Evolutionary conservation across 2,113 vertebrate species (phyloP).

Genomic region (Phalacrocorax brasilianus): DNA sequence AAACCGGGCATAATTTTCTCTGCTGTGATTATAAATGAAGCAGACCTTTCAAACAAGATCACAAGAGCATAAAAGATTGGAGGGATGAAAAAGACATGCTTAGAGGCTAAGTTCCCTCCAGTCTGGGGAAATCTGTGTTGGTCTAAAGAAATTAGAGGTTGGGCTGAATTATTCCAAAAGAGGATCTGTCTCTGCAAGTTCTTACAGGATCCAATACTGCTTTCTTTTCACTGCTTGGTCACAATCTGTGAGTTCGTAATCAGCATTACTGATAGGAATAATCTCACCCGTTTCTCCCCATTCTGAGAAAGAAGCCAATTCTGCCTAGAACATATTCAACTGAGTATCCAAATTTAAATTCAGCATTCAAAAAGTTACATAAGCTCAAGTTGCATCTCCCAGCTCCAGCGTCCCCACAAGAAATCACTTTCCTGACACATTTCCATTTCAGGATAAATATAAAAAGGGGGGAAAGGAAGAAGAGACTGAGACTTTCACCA

Average conservation of each 20-base stretch:
- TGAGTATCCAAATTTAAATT: not conserved
- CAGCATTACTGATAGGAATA: not conserved
- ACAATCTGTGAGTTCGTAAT: not conserved
- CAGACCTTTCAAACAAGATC: not conserved
- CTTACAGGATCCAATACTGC: not conserved
- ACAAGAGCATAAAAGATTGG: not conserved
- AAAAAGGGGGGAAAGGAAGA: not conserved
- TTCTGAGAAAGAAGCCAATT: not conserved
- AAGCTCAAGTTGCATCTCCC: not conserved
- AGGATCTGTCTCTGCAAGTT: not conserved
- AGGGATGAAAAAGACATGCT: not conserved
- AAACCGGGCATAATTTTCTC: not conserved
- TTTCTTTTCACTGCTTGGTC: not conserved
- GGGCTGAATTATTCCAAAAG: not conserved
- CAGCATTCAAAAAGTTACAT: not conserved
- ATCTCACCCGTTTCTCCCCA: accelerated
- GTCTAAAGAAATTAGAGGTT: not conserved
- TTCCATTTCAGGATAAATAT: not conserved
- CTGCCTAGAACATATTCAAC: not conserved
- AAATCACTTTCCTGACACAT: not conserved
- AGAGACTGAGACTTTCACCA: not conserved
- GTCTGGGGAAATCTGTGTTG: not conserved
- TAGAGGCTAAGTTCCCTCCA: not conserved
- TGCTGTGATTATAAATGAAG: not conserved
- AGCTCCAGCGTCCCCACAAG: not conserved